Evolutionary conservation across 1,140 invertebrate species (phyloP), one percentile per base, ranked within the genome.

Genomic region (Heliconius hermathena): DNA sequence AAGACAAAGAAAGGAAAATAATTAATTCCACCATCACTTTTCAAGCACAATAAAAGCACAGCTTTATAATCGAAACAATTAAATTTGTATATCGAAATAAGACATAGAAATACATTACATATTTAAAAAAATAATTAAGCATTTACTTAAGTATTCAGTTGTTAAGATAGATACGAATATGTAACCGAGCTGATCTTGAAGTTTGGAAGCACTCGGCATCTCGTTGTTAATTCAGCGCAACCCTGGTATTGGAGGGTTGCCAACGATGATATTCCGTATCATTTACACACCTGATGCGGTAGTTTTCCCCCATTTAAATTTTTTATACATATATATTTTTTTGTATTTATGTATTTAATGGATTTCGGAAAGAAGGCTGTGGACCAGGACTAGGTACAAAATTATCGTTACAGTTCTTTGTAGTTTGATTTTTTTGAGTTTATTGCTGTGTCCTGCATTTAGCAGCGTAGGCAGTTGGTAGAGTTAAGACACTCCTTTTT

Each of bases 221-320:
- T 81, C 72, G 76, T 81, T 66, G 60, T 49, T 71, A 54, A 82
- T 82, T 79, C 81, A 79, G 38, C 73, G 73, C 78, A 36, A 71
- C 54, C 36, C 66, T 46, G 66, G 76, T 75, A 38, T 76, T 79
- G 81, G 81, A 74, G 49, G 41, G 9, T 8, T 16, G 75, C 81
- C 81, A 82, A 75, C n/a, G 33, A 76, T 78, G 77, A 72, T 76
- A 82, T 77, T 78, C 81, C 77, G 54, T 72, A 38, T 78, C 81
- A 79, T 82, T 82, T 79, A 57, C 81, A 76, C 71, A 73, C 77
- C 77, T 78, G 77, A 78, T 78, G 71, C 71, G 38, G 71, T 46
- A 66, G 60, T 66, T 66, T 66, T 16, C 60, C 60, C 22, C 26
- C 22, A 66, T 66, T 66, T 66, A 11, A 66, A 66, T 16, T 66